phyloP scores from a whole-genome alignment of 2,888 invertebrate genomes.

The Eumerus sabulonum region DNA sequence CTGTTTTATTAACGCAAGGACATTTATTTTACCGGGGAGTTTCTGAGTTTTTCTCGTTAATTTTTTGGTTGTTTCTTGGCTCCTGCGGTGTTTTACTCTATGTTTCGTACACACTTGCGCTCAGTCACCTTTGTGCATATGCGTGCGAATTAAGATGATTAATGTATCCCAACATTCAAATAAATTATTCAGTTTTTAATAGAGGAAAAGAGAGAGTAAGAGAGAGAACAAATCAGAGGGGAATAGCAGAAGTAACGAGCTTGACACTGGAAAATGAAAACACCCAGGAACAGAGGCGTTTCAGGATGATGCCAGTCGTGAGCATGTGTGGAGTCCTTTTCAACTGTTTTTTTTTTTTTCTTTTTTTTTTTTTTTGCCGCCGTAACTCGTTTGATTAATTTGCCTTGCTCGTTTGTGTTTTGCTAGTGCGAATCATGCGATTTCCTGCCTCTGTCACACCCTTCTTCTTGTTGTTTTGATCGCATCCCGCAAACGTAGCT shows the following conservation, averaged over 20 bases:
- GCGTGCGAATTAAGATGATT: conserved; percentile 47
- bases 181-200: conserved; percentile 63
- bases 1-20: conserved; percentile 34
- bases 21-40: conserved; percentile 18
- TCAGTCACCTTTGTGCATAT: conserved; percentile 36
- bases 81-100: background rate
- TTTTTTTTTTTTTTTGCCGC: conserved; percentile 27
- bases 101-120: background rate
- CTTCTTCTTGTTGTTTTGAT: no score
- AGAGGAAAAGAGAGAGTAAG: conserved; percentile 22
- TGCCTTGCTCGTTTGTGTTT: conserved; percentile 44
- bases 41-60: background rate
- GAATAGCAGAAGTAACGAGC: background rate
- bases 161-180: conserved; percentile 48
- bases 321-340: no score
- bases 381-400: conserved; percentile 51
- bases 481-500: no score
- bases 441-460: conserved; percentile 13
- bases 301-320: no score
- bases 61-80: background rate
- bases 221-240: conserved; percentile 1
- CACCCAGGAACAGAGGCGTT: background rate
- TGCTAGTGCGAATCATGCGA: conserved; percentile 38
- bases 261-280: no score
- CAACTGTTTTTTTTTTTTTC: conserved; percentile 22